Conservation (phyloP, 2,888 invertebrate species). For the Cantharis rustica region DNA sequence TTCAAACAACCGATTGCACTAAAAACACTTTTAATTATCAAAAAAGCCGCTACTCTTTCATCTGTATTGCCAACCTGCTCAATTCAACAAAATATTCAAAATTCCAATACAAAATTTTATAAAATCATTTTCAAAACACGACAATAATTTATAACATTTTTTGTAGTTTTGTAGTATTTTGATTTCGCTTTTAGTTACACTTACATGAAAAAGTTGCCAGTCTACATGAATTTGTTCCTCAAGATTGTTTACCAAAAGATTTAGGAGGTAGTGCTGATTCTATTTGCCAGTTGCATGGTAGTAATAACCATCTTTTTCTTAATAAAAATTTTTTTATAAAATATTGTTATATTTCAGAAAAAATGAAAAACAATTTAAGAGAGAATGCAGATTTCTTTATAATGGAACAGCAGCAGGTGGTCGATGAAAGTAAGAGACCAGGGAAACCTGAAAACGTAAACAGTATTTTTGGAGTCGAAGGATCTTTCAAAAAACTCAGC, state of each 20-base stretch:
- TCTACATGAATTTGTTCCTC: constrained; percentile 41
- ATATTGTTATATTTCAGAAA: background rate
- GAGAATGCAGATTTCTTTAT: background rate
- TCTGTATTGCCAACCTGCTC: too few relatives aligned
- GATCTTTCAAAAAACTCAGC: constrained; percentile 59
- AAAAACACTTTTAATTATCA: too few relatives aligned
- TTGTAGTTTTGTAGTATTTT: too few relatives aligned
- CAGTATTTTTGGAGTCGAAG: constrained; percentile 61
- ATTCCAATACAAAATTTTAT: too few relatives aligned
- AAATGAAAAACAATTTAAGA: background rate
- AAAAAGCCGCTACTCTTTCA: too few relatives aligned
- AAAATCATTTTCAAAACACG: too few relatives aligned
- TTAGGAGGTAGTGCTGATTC: constrained; percentile 37
- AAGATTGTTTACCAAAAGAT: constrained; percentile 36
- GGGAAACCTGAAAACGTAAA: constrained; percentile 60
- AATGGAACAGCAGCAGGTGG: background rate
- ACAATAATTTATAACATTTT: too few relatives aligned
- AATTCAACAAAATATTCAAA: too few relatives aligned
- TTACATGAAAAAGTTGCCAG: constrained; percentile 27
- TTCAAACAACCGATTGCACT: too few relatives aligned
- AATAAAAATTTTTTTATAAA: too few relatives aligned
- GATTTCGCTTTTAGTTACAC: background rate
- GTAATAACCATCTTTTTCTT: background rate
- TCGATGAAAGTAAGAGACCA: constrained; percentile 59
- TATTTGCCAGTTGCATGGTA: constrained; percentile 37